Evolutionary conservation across 2,113 vertebrate genomes (phyloP), one percentile per base, ranked within the genome.

Genomic region (Engraulis encrasicolus): DNA sequence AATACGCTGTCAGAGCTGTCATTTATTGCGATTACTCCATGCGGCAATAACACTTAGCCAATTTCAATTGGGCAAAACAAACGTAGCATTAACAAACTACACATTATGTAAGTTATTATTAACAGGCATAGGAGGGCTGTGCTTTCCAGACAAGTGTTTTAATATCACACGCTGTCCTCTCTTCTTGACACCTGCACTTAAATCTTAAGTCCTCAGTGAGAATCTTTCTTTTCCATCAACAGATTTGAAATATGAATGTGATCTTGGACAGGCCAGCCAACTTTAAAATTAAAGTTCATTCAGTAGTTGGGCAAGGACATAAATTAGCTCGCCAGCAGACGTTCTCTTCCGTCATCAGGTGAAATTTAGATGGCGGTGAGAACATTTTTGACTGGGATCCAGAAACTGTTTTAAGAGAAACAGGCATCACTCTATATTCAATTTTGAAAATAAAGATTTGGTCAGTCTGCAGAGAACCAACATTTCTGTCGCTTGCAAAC

Each of bases 341-440:
- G 54, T 82, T 87, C 81, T 81, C 48, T 58, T 52, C 36, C 71
- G 11, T 81, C 58, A 50, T 81, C 78, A 37, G 45, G 77, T 18
- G 19, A 85, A 86, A 84, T 79, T 71, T 83, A 85, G 82, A 80
- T 79, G 74, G 79, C 84, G 88, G 3, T 5, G 80, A 90, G 83
- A 87, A 85, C 20, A 78, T 84, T 89, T 90, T 90, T 90, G 87
- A 90, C 78, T 79, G 20, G 9, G 79, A 61, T 88, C 89, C 89
- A 91, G 86, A 91, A 92, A 88, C 50, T 20, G 52, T 88, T 90
- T 89, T 90, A 90, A 86, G 83, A 82, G 85, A 89, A 91, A 88
- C 79, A 45, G 50, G 83, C 89, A 81, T 85, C 52, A 23, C 79
- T 82, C 66, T 66, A 19, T 74, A 74, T 74, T 34, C 66, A 74